Evolutionary conservation across 2,797 vertebrate species (phyloP), one percentile per base, ranked within the genome.

Genomic region (Lagocephalus sceleratus): DNA sequence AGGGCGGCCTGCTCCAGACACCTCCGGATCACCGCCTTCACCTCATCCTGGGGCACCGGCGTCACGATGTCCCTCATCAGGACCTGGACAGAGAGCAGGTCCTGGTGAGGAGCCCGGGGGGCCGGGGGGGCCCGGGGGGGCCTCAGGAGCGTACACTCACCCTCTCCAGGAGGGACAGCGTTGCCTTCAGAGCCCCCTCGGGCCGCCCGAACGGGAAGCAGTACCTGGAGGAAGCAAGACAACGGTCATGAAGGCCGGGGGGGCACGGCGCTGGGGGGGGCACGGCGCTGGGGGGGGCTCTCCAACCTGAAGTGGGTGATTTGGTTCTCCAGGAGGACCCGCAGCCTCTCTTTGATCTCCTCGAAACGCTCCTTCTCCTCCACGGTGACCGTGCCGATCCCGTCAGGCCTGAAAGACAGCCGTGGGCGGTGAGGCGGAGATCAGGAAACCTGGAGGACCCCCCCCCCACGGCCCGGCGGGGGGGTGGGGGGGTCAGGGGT

Each of bases 11-110:
- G 95, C 75, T 99, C 96, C 85, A 99, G 90, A 90, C 97, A 99
- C 88, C 92, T 96, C 76, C 94, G 92, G 82, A 99, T 98, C 70
- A 98, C 95, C 43, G 91, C 79, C 90, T 98, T 99, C 68, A 99
- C 96, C 58, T 99, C 95, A 51, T 98, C 96, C 90, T 98, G 95
- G 68, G 93, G 94, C 66, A 95, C 94, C 0, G 94, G 93, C 52
- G 95, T 99, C 67, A 97, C 95, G 48, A 99, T 97, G 76, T 99
- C 97, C 86, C 96, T 99, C 97, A 99, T 99, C 83, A 99, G 90
- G 82, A 99, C 97, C 97, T 92, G 25, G 17, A 40, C 6, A 52
- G 41, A 38, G 12, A 69, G 20, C 5, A 16, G n/a, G 8, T 35
- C 14, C 12, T 14, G 32, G 32, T 35, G 32, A 35, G 14, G 32